Evolutionary conservation across 2,888 invertebrate species (phyloP).

Genomic region (Heliconius hortense): DNA sequence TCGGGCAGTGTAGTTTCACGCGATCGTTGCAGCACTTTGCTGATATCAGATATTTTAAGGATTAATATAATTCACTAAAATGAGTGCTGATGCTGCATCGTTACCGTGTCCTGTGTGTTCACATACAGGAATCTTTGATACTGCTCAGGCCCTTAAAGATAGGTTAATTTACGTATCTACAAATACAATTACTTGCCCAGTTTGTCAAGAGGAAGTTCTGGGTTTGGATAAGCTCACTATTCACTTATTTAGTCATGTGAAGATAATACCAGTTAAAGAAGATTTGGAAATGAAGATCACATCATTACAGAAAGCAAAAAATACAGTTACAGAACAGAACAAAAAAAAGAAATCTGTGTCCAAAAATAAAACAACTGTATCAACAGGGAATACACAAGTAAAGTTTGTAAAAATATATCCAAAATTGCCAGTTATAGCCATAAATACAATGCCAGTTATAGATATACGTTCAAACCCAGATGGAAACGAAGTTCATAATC

Average conservation of each 20-base stretch:
- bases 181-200: constrained; percentile 87
- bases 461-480: constrained; percentile 57
- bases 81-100: constrained; percentile 80
- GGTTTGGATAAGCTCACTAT: constrained; percentile 92
- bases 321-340: constrained; percentile 48
- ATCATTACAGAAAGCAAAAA: constrained; percentile 49
- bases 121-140: constrained; percentile 86
- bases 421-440: constrained; percentile 68
- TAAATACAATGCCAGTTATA: constrained; percentile 65
- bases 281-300: constrained; percentile 46
- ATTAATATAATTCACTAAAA: constrained; percentile 43
- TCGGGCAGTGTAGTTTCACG: constrained; percentile 63
- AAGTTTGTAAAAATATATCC: constrained; percentile 77
- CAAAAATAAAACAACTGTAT: constrained; percentile 69
- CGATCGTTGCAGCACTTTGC: constrained; percentile 52
- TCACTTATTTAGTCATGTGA: constrained; percentile 89
- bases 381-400: constrained; percentile 58
- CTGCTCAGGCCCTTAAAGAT: constrained; percentile 86
- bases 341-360: constrained; percentile 62
- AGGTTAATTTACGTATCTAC: constrained; percentile 89
- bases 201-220: constrained; percentile 87
- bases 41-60: constrained; percentile 34
- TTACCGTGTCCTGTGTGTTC: constrained; percentile 90
- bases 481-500: constrained; percentile 48
- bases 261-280: constrained; percentile 56